These are phyloP conservation scores for Gadus macrocephalus DNA, from an alignment of 2,113 vertebrate genomes.

Conservation along the genomic window DNA sequence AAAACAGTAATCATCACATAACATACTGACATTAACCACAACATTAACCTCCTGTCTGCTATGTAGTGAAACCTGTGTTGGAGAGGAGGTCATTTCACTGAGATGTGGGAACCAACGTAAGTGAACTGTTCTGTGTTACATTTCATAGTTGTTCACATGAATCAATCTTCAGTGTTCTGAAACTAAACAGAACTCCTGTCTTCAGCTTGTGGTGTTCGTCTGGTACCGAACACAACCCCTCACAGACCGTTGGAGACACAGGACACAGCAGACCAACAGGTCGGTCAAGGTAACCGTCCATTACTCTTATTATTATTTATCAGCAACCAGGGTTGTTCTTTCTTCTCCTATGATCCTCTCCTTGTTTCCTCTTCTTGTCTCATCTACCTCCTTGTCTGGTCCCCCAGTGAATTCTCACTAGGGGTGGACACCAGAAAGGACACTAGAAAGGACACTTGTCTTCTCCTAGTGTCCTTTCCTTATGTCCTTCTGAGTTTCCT, in stretches of 20 bases:
- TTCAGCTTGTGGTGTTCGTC: slow-evolving; percentile 79
- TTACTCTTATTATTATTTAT: no score
- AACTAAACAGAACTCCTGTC: background rate
- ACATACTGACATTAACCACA: no score
- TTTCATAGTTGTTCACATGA: background rate
- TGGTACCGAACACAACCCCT: slow-evolving; percentile 17
- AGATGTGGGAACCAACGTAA: slow-evolving; percentile 81
- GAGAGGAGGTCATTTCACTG: slow-evolving; percentile 70
- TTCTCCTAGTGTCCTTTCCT: no score
- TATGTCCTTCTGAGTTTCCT: no score
- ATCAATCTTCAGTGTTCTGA: background rate
- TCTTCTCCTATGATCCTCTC: background rate
- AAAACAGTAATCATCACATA: no score
- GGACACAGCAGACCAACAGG: slow-evolving; percentile 15
- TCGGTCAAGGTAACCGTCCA: slow-evolving; percentile 9
- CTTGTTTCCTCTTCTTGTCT: background rate
- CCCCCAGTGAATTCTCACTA: background rate
- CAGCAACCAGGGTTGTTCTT: no score
- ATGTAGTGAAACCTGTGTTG: slow-evolving; percentile 74
- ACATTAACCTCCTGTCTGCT: slow-evolving; percentile 34
- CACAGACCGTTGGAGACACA: accelerated
- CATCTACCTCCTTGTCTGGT: background rate
- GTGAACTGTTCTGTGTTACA: slow-evolving; percentile 34
- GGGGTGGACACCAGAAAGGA: no score
- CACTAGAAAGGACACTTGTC: no score